Conservation (phyloP, 2,888 invertebrate genomes). For the Hanleya hanleyi region DNA sequence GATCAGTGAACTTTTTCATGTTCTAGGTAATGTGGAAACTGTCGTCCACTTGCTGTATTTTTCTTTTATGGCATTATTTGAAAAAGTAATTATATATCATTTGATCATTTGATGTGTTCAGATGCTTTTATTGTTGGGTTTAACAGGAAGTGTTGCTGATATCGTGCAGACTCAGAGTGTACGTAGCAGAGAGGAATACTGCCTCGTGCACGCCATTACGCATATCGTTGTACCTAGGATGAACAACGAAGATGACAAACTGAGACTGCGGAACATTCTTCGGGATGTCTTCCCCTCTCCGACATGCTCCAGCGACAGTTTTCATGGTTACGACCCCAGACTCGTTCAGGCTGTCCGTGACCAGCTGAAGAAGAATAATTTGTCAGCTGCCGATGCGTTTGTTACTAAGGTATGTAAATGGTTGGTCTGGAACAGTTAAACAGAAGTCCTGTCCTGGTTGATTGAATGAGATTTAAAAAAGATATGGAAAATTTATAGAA, state of each 20-base stretch:
- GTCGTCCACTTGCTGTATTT: no score
- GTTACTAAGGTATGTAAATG: constrained; percentile 62
- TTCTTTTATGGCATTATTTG: no score
- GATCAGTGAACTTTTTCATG: no score
- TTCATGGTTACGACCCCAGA: constrained; percentile 44
- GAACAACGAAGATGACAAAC: constrained; percentile 53
- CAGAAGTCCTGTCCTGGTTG: no score
- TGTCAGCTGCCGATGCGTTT: constrained; percentile 53
- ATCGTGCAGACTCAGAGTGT: background rate
- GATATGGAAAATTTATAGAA: no score
- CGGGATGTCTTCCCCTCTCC: constrained; percentile 65
- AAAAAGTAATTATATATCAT: no score
- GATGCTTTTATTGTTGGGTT: no score
- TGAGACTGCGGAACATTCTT: constrained; percentile 49
- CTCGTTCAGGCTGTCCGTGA: constrained; percentile 62
- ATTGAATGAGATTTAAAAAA: no score
- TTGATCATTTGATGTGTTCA: no score
- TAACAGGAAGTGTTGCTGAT: no score
- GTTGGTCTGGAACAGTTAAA: no score
- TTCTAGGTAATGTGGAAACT: no score
- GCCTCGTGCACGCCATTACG: constrained; percentile 58
- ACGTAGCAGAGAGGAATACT: constrained; percentile 54
- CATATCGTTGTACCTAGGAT: constrained; percentile 49
- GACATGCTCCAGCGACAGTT: constrained; percentile 38
- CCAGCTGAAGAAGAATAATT: constrained; percentile 62